Conservation (phyloP, 2,113 vertebrate genomes). For the Tamias sibiricus region DNA sequence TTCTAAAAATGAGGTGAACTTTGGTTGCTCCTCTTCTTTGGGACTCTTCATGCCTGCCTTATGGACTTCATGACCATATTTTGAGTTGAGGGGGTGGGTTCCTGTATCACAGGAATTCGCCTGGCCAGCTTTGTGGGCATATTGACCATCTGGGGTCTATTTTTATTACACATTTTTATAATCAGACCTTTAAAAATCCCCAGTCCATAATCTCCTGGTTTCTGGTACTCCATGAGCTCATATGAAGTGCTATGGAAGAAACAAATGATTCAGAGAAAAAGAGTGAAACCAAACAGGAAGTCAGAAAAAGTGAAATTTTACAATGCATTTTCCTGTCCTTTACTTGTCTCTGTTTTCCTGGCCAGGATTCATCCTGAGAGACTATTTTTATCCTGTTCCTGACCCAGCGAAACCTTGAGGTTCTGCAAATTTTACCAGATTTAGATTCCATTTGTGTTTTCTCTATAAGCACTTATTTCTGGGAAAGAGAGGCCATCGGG, state of each 20-base stretch:
- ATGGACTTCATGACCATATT: not conserved
- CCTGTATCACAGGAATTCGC: not conserved
- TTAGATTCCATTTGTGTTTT: slow-evolving; percentile 80
- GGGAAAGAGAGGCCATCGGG: slow-evolving; percentile 61
- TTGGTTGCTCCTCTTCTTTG: not conserved
- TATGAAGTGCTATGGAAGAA: not conserved
- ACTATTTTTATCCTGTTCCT: slow-evolving; percentile 78
- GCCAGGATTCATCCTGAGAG: slow-evolving; percentile 65
- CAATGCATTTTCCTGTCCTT: slow-evolving; percentile 38
- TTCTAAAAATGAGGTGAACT: not conserved
- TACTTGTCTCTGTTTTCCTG: slow-evolving; percentile 56
- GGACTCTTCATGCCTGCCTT: rapidly evolving
- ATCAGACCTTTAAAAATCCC: not conserved
- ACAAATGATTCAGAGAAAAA: slow-evolving; percentile 26
- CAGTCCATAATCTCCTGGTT: not conserved
- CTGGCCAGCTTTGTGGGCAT: not conserved
- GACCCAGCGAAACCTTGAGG: slow-evolving; percentile 81
- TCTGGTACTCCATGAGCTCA: not conserved
- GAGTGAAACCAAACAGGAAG: slow-evolving; percentile 51
- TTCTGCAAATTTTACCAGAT: slow-evolving; percentile 81
- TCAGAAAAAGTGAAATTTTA: slow-evolving; percentile 72
- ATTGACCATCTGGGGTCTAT: not conserved
- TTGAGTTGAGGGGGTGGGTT: not conserved
- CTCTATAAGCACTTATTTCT: slow-evolving; percentile 75
- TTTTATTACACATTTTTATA: not conserved